phyloP scores from a whole-genome alignment of 2,888 invertebrate species.

The Chirona hameri region DNA sequence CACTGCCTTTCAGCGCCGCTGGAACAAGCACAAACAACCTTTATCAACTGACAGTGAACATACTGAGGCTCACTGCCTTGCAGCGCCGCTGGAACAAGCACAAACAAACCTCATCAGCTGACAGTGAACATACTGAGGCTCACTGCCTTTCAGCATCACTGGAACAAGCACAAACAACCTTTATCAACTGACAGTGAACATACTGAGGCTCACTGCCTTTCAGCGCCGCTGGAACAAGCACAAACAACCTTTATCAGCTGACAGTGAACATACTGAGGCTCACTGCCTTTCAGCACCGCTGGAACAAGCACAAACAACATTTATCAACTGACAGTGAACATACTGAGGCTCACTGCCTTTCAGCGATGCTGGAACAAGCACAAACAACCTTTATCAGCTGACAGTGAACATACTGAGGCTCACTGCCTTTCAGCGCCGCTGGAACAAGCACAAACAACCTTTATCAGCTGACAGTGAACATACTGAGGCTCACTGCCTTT shows the following conservation, averaged over 20 bases:
- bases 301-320: background rate
- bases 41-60: background rate
- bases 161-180: background rate
- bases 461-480: background rate
- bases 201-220: background rate
- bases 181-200: background rate
- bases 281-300: background rate
- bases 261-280: background rate
- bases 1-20: background rate
- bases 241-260: background rate
- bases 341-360: background rate
- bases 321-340: background rate
- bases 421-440: background rate
- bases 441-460: background rate
- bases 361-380: background rate
- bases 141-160: background rate
- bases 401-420: background rate
- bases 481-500: background rate
- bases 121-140: background rate
- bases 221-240: background rate
- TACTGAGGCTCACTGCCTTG: background rate
- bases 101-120: slow-evolving; percentile 12
- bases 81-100: too few species aligned
- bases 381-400: background rate
- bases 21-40: background rate